Percentiles rank a stretch among this genome's conserved stretches.
These are phyloP conservation scores for Hydrotaea diabolus DNA, from an alignment of 2,888 invertebrate species.

Conservation along the genomic window DNA sequence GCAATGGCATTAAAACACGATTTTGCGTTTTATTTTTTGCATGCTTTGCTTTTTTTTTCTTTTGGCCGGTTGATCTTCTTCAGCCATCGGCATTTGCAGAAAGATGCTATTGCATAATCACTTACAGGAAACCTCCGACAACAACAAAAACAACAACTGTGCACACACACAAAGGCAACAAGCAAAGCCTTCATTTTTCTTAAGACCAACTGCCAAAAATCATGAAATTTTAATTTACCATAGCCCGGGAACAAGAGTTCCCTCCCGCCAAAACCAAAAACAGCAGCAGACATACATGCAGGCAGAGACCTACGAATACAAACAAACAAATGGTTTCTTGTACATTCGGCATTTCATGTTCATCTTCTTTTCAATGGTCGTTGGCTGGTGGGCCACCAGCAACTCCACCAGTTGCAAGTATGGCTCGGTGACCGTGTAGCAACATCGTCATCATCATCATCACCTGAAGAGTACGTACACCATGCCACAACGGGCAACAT, in stretches of 20 bases:
- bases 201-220: constrained; percentile 60
- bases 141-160: constrained; percentile 1
- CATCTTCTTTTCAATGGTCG: constrained; percentile 51
- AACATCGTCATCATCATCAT: constrained; percentile 40
- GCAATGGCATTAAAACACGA: constrained; percentile 29
- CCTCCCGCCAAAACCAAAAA: constrained; percentile 39
- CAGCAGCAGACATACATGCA: neutral
- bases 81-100: constrained; percentile 25
- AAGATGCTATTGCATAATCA: constrained; percentile 55
- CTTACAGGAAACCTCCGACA: constrained; percentile 57
- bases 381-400: neutral
- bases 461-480: neutral
- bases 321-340: constrained; percentile 12
- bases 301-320: too few species aligned
- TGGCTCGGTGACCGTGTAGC: constrained; percentile 61
- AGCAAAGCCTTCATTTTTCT: constrained; percentile 60
- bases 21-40: constrained; percentile 6
- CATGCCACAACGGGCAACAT: constrained; percentile 6
- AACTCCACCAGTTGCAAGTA: constrained; percentile 15
- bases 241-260: constrained; percentile 42
- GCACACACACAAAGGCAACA: neutral
- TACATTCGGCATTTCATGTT: constrained; percentile 33
- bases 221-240: constrained; percentile 56
- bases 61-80: constrained; percentile 54
- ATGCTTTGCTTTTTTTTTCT: neutral